Conservation (phyloP, 2,797 vertebrate species). For the Morus bassanus region DNA sequence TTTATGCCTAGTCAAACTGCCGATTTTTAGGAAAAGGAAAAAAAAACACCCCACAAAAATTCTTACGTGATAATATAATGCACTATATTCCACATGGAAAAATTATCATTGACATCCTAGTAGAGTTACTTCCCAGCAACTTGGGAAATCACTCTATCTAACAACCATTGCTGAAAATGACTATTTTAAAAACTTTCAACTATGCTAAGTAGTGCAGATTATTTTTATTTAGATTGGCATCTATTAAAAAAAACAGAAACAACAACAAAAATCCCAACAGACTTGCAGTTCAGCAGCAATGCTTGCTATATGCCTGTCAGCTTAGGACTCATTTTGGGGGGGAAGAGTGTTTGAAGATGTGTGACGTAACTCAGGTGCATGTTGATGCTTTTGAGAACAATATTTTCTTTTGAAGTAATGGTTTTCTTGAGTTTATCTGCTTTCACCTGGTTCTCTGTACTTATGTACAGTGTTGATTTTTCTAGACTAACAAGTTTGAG, state of each 20-base stretch:
- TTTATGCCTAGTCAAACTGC: neutral
- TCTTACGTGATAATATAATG: neutral
- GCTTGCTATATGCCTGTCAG: neutral
- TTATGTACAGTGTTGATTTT: neutral
- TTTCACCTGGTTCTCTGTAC: neutral
- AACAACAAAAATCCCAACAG: neutral
- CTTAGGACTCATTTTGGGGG: rapidly evolving
- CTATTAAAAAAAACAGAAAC: neutral
- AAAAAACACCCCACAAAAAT: neutral
- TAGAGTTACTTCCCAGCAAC: neutral
- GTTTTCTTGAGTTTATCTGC: neutral
- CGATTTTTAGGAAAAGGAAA: neutral
- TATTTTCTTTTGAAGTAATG: neutral
- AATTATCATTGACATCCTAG: neutral
- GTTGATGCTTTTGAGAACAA: neutral
- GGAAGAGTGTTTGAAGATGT: neutral
- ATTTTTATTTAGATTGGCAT: neutral
- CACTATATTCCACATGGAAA: neutral
- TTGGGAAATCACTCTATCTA: neutral
- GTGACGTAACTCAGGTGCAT: neutral
- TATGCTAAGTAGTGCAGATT: neutral
- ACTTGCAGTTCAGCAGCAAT: neutral
- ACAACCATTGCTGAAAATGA: neutral
- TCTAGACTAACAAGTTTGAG: neutral
- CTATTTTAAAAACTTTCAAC: neutral